These are phyloP conservation scores for Acanthosoma haemorrhoidale DNA, from an alignment of 2,888 invertebrate genomes.

Conservation along the genomic window DNA sequence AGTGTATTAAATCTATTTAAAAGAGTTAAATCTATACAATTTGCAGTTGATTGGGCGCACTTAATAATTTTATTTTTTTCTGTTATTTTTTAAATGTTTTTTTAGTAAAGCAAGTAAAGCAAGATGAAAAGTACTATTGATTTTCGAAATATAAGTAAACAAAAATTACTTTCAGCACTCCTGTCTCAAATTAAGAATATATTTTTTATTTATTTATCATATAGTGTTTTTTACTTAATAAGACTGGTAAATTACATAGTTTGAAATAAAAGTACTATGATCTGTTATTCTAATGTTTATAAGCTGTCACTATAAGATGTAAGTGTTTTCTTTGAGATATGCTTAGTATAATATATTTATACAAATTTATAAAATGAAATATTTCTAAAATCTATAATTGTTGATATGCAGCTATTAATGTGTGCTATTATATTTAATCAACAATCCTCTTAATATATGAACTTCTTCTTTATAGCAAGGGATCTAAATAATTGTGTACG, in stretches of 20 bases:
- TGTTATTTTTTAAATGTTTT: too few species aligned
- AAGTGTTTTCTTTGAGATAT: conserved; percentile 7
- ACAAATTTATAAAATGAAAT: conserved; percentile 5
- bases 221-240: conserved; percentile 1
- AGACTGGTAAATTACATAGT: conserved; percentile 4
- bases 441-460: not conserved
- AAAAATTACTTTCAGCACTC: not conserved
- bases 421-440: not conserved
- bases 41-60: too few species aligned
- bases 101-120: too few species aligned
- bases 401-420: not conserved
- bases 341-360: not conserved
- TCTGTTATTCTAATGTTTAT: not conserved
- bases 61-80: too few species aligned
- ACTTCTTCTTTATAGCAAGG: not conserved
- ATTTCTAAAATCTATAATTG: not conserved
- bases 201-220: too few species aligned
- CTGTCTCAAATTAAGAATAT: not conserved
- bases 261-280: not conserved
- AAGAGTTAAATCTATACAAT: too few species aligned
- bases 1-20: too few species aligned
- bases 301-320: not conserved
- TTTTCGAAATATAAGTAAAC: too few species aligned
- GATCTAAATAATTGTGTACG: not conserved
- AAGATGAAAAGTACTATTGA: too few species aligned